Base-by-base conservation (phyloP, 2,797 vertebrate genomes). In the Lateolabrax maculatus region DNA sequence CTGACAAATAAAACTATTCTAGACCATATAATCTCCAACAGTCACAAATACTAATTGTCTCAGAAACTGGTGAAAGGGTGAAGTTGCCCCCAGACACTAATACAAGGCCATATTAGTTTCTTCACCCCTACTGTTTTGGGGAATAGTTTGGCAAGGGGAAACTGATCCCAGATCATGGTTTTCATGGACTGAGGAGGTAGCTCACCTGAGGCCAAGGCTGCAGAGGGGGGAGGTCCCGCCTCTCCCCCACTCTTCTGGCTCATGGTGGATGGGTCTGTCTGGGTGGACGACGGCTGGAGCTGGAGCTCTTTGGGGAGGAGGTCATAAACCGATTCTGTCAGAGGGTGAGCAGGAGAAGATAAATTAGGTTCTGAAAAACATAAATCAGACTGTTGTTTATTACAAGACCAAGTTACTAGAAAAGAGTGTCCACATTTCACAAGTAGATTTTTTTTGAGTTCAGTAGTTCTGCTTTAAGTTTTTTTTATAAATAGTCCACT, bases 301-400 rank as follows among this genome's bases (percentile, higher is more conserved):
- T 99, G 98, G 91, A 99, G 96, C 95, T 99, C 98, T 96, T 99
- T 99, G 88, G 98, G 98, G 95, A 99, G 98, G 95, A 99, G 98
- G 96, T 99, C 98, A 99, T 99, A 99, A 96, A 99, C 98, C 80
- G 98, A 99, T 95, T 99, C 98, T 99, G 93, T 76, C 82, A 56
- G 80, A 83, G 64, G 75, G 72, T 27, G 37, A 81, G 75, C 69
- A 74, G 53, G 66, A 87, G 64, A 75, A 69, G 25, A 80, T 13
- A 64, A 39, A 77, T 85, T 78, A 90, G 69, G 60, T 29, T 71
- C 36, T 63, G 29, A 75, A 71, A 84, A 69, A 78, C 48, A 80
- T 6, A 55, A 37, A 80, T 75, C 2, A 62, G 27, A 61, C 29
- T 34, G 5, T 48, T 61, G 12, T 74, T 67, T 39, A 73, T 46